phyloP scores from a whole-genome alignment of 2,113 vertebrate species.

The Tor tambroides region DNA sequence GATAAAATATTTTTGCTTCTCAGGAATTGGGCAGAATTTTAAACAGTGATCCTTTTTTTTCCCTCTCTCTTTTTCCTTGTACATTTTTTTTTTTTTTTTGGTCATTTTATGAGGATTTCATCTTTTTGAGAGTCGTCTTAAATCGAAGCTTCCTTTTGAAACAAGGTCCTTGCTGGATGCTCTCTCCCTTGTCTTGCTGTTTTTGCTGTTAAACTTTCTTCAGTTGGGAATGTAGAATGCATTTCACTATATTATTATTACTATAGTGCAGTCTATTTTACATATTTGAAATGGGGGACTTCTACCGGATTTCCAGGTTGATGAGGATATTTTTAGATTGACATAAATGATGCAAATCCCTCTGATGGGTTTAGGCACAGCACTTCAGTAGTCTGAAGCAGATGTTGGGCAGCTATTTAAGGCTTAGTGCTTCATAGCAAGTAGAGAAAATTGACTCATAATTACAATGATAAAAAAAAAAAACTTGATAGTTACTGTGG shows the following conservation, averaged over 20 bases:
- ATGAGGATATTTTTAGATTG: conserved; percentile 26
- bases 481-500: conserved; percentile 9
- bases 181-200: not conserved
- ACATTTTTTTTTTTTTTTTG: not conserved
- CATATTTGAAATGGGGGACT: not conserved
- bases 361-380: conserved; percentile 31
- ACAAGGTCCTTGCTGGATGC: not conserved
- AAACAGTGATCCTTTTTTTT: no score
- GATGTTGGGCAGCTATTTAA: conserved; percentile 15
- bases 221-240: not conserved
- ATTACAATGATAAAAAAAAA: not conserved
- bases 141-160: not conserved
- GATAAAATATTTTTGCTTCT: not conserved
- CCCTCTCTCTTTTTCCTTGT: no score
- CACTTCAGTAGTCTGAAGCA: conserved; percentile 23
- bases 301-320: conserved; percentile 13
- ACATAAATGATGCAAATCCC: conserved; percentile 34
- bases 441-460: not conserved
- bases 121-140: not conserved
- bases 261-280: not conserved
- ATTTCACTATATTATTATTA: not conserved
- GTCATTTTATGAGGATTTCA: not conserved
- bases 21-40: no score
- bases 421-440: conserved; percentile 1
- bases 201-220: not conserved